phyloP scores from a whole-genome alignment of 2,888 invertebrate species.

The Epistrophe eligans region DNA sequence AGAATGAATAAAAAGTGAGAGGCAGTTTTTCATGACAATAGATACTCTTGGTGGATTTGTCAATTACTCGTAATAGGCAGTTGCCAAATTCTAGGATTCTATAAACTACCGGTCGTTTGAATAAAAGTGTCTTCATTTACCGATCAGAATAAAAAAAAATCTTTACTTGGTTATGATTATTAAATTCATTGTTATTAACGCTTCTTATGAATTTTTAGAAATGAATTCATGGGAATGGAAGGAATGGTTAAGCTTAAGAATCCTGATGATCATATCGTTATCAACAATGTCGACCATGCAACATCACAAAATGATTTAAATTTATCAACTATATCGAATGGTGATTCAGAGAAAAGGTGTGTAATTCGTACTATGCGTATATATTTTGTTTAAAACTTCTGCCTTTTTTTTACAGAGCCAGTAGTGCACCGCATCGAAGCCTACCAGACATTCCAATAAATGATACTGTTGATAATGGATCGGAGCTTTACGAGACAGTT shows the following conservation, averaged over 20 bases:
- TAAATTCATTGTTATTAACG: no score
- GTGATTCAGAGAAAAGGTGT: slow-evolving; percentile 82
- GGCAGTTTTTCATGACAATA: no score
- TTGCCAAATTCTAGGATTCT: no score
- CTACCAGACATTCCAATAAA: slow-evolving; percentile 93
- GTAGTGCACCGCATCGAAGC: slow-evolving; percentile 88
- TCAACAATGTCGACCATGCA: slow-evolving; percentile 79
- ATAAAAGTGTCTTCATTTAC: no score
- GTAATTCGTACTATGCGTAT: not conserved
- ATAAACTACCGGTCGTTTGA: no score
- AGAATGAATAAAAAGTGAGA: no score
- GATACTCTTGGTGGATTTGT: no score
- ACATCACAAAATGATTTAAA: slow-evolving; percentile 82
- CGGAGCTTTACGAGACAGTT: slow-evolving; percentile 94
- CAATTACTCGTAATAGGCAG: no score
- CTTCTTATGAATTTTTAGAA: slow-evolving; percentile 83
- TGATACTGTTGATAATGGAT: slow-evolving; percentile 89
- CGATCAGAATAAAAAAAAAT: no score
- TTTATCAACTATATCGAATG: slow-evolving; percentile 82
- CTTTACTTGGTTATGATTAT: no score
- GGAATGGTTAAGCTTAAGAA: slow-evolving; percentile 90
- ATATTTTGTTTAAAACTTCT: not conserved
- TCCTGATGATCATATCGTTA: slow-evolving; percentile 86
- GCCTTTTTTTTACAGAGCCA: slow-evolving; percentile 79
- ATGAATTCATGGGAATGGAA: slow-evolving; percentile 89